Percentiles rank a stretch among this genome's conserved stretches.
Evolutionary conservation across 2,888 invertebrate species (phyloP).

Genomic region (Enchytraeus crypticus): DNA sequence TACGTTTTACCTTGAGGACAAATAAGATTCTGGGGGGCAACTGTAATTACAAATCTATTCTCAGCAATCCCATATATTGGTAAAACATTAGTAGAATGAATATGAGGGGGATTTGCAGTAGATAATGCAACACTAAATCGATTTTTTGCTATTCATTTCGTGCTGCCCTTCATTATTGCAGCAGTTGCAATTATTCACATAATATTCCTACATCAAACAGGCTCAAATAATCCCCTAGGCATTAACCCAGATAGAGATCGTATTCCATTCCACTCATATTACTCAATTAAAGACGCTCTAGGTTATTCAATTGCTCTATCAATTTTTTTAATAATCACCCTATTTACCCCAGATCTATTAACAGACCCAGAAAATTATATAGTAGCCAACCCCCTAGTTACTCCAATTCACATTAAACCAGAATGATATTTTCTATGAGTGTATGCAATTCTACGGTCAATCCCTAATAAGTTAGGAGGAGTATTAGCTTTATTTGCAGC

Average conservation of each 20-base stretch:
- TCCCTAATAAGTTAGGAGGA: slow-evolving; percentile 71
- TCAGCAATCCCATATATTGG: slow-evolving; percentile 66
- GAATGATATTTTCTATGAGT: slow-evolving; percentile 79
- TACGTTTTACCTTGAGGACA: slow-evolving; percentile 56
- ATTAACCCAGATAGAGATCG: slow-evolving; percentile 60
- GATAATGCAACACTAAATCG: slow-evolving; percentile 67
- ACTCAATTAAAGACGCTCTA: slow-evolving; percentile 58
- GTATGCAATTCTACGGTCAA: slow-evolving; percentile 69
- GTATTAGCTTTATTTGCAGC: slow-evolving; percentile 61
- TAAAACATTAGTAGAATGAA: slow-evolving; percentile 58
- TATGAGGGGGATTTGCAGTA: slow-evolving; percentile 69
- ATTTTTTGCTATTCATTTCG: slow-evolving; percentile 67
- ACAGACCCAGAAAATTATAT: slow-evolving; percentile 68
- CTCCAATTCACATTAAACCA: slow-evolving; percentile 69
- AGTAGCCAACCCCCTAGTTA: slow-evolving; percentile 61
- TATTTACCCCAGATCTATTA: slow-evolving; percentile 58
- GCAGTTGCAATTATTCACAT: slow-evolving; percentile 59
- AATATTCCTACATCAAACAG: slow-evolving; percentile 60
- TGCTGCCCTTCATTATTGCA: slow-evolving; percentile 61
- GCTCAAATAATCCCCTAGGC: slow-evolving; percentile 62
- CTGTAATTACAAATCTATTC: slow-evolving; percentile 67
- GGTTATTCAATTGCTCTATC: slow-evolving; percentile 25
- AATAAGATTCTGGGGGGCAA: slow-evolving; percentile 29
- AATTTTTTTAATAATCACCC: slow-evolving; percentile 54
- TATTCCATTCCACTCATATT: slow-evolving; percentile 63